Evolutionary conservation across 2,888 invertebrate genomes (phyloP).

Genomic region (Iselma pallidipennis): DNA sequence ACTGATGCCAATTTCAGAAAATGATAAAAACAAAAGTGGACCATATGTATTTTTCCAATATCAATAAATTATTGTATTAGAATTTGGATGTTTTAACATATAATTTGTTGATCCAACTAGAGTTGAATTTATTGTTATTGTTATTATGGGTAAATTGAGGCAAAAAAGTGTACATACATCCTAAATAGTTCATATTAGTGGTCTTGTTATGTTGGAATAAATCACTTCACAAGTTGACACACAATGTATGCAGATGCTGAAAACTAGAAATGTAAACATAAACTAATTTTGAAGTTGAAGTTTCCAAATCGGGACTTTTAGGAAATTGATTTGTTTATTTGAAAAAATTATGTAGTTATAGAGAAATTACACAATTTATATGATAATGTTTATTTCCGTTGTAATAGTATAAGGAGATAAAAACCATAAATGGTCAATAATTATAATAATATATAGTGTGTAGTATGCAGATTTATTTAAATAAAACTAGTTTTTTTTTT

Average conservation of each 20-base stretch:
- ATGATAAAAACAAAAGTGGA: not conserved
- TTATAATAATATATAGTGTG: not conserved
- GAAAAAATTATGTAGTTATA: not conserved
- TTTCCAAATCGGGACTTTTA: not conserved
- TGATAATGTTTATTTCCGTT: not conserved
- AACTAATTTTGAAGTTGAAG: no score
- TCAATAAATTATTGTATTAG: not conserved
- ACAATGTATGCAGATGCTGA: not conserved
- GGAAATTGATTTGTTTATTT: not conserved
- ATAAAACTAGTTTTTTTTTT: not conserved
- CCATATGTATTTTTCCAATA: not conserved
- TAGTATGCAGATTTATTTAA: not conserved
- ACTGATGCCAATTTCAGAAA: slow-evolving; percentile 11
- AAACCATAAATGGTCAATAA: not conserved
- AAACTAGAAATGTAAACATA: not conserved
- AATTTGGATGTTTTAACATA: not conserved
- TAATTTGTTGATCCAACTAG: not conserved
- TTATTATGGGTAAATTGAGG: not conserved
- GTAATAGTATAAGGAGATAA: not conserved
- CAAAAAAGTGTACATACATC: not conserved
- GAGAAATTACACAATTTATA: not conserved
- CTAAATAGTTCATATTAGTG: not conserved
- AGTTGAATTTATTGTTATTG: not conserved
- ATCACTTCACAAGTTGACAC: not conserved
- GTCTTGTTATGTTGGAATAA: not conserved